A percentile compares a stretch with the other conserved stretches of the same genome.
These are phyloP conservation scores for Globodera ellingtonae DNA, from an alignment of 1,140 invertebrate species.

Conservation along the genomic window DNA sequence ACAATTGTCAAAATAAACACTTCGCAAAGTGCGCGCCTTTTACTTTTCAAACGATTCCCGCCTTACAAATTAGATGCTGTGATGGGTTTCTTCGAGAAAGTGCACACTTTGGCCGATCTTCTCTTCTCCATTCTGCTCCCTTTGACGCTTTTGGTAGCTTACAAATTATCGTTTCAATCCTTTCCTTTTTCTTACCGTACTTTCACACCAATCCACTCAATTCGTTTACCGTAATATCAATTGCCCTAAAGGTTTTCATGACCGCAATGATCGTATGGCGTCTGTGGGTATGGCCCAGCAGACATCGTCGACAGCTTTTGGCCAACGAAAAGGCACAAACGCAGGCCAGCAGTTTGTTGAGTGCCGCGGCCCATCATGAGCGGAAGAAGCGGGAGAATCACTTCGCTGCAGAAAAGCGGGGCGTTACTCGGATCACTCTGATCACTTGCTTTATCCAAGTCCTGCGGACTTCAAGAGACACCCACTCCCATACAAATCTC, in stretches of 20 bases:
- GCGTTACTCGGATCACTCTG: conserved; percentile 58
- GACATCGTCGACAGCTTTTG: conserved; percentile 26
- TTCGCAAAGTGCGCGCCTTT: conserved; percentile 44
- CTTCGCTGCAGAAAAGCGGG: conserved; percentile 54
- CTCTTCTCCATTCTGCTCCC: conserved; percentile 57
- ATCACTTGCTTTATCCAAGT: conserved; percentile 56
- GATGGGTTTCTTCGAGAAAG: conserved; percentile 45
- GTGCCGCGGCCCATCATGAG: conserved; percentile 6
- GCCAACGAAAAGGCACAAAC: conserved; percentile 18
- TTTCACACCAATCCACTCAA: neutral
- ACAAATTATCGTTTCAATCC: no score
- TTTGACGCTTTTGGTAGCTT: conserved; percentile 41
- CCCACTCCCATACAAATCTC: no score
- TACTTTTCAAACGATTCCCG: neutral
- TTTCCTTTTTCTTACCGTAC: neutral
- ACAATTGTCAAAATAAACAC: conserved; percentile 41
- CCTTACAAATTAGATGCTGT: conserved; percentile 26
- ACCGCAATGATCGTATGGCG: conserved; percentile 54
- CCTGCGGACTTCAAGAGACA: neutral
- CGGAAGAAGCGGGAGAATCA: conserved; percentile 20
- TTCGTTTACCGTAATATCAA: no score
- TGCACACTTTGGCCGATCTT: conserved; percentile 56
- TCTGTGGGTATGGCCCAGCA: conserved; percentile 34
- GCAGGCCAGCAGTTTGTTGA: neutral
- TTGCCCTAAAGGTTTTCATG: conserved; percentile 46